Evolutionary conservation across 1,140 invertebrate species (phyloP), one percentile per base, ranked within the genome.

Genomic region (Panulirus ornatus): DNA sequence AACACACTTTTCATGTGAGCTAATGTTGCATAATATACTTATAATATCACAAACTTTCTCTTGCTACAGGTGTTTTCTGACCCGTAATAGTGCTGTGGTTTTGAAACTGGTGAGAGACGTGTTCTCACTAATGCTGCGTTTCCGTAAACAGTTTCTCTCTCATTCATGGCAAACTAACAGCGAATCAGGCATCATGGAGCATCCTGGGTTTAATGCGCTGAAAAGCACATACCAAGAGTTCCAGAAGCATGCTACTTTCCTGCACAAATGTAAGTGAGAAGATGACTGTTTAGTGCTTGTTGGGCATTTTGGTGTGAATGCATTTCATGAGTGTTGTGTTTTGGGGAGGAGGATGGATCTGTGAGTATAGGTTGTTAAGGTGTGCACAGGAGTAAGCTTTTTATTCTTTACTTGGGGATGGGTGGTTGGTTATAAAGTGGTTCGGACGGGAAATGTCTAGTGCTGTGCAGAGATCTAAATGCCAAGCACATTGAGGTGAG

Each of bases 261-360:
- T 85, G n/a, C 83, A 85, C 22, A 85, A 73, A 47, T 85, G 83
- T 85, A 42, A 85, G 83, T 75, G 22, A 58, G n/a, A n/a, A n/a
- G n/a, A n/a, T 51, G 14, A 40, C 2, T 5, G 5, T 34, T 38
- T 22, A 27, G 27, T n/a, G 3, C 11, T n/a, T 1, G 11, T 30
- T 30, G 51, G 51, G 3, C 66, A 30, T 8, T 34, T 70, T 1
- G 11, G 1, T 70, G 66, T 5, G 3, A 11, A 11, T 58, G 11
- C 22, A 11, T 58, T 58, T 22, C 51, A 11, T 11, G 11, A 58
- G 11, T 58, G 51, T 11, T 58, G 11, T 70, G 36, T 27, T 70
- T 70, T 70, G n/a, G n/a, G n/a, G n/a, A n/a, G n/a, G n/a, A n/a
- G n/a, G n/a, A n/a, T n/a, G n/a, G n/a, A n/a, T n/a, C n/a, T n/a